Percentiles rank a stretch among this genome's conserved stretches.
These are phyloP conservation scores for Holacanthella duospinosa DNA, from an alignment of 2,888 invertebrate genomes.

Conservation along the genomic window DNA sequence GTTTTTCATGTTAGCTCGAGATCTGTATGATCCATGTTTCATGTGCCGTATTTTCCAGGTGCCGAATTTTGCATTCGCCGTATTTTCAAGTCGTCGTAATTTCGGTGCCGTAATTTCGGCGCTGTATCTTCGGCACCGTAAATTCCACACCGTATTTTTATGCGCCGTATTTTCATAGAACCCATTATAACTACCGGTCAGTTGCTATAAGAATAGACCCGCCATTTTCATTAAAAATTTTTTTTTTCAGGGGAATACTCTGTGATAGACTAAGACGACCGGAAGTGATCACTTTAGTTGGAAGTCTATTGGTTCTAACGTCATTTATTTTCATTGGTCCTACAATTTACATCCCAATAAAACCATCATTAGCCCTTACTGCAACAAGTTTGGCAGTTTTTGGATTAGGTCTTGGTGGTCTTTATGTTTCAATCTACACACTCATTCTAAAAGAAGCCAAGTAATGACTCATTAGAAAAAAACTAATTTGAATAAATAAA, in stretches of 20 bases:
- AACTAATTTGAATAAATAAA: background rate
- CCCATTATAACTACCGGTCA: too few relatives aligned
- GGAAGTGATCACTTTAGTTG: constrained; percentile 56
- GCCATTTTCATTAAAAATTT: too few relatives aligned
- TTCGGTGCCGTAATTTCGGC: too few relatives aligned
- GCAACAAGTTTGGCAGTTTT: constrained; percentile 64
- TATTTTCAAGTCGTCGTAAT: too few relatives aligned
- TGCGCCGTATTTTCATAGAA: too few relatives aligned
- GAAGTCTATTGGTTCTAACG: constrained; percentile 54
- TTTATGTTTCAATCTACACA: constrained; percentile 74
- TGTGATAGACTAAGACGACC: constrained; percentile 61
- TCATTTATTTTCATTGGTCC: constrained; percentile 73
- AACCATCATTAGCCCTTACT: constrained; percentile 50
- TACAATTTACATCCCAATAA: constrained; percentile 59
- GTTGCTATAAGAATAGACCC: too few relatives aligned
- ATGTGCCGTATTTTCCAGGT: too few relatives aligned
- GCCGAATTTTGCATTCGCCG: too few relatives aligned
- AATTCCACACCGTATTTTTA: too few relatives aligned
- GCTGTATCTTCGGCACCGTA: too few relatives aligned
- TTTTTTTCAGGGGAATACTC: constrained; percentile 59
- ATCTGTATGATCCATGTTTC: too few relatives aligned
- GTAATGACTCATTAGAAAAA: constrained; percentile 58
- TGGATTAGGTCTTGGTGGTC: constrained; percentile 73
- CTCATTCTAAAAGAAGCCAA: constrained; percentile 68
- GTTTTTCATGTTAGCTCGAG: too few relatives aligned